Evolutionary conservation across 2,797 vertebrate species (phyloP).

Genomic region (Lithobates sylvaticus): DNA sequence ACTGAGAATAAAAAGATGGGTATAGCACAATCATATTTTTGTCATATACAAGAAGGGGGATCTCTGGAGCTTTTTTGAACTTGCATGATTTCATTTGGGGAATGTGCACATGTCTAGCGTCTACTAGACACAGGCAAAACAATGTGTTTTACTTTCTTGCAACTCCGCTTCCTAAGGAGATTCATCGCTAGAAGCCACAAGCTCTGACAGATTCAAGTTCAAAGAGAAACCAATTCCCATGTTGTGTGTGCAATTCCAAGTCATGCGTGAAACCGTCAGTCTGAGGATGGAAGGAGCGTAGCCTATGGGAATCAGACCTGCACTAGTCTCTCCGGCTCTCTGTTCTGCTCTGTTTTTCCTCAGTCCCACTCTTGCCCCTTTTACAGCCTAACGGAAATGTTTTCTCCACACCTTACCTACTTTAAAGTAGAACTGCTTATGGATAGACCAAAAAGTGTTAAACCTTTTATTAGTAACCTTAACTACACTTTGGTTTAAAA

Average conservation of each 20-base stretch:
- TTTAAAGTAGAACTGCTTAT: constrained; percentile 24
- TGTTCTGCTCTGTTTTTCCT: constrained; percentile 58
- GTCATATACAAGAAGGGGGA: neutral
- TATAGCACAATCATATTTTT: neutral
- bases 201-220: constrained; percentile 55
- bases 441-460: neutral
- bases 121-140: constrained; percentile 8
- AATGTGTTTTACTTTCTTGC: constrained; percentile 35
- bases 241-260: constrained; percentile 57
- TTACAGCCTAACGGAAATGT: constrained; percentile 43
- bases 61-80: neutral
- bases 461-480: constrained; percentile 2
- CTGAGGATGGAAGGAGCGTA: constrained; percentile 48
- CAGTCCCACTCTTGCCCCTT: constrained; percentile 43
- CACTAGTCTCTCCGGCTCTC: constrained; percentile 39
- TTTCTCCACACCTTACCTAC: constrained; percentile 41
- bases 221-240: constrained; percentile 54
- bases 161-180: constrained; percentile 42
- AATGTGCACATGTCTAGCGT: constrained; percentile 23
- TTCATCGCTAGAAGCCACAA: constrained; percentile 53
- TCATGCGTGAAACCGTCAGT: constrained; percentile 59
- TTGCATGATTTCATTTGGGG: constrained; percentile 34
- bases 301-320: constrained; percentile 51
- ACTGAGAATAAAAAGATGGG: neutral
- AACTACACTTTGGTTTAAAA: neutral